Base-by-base conservation (phyloP, 2,113 vertebrate species). In the Gavia stellata region DNA sequence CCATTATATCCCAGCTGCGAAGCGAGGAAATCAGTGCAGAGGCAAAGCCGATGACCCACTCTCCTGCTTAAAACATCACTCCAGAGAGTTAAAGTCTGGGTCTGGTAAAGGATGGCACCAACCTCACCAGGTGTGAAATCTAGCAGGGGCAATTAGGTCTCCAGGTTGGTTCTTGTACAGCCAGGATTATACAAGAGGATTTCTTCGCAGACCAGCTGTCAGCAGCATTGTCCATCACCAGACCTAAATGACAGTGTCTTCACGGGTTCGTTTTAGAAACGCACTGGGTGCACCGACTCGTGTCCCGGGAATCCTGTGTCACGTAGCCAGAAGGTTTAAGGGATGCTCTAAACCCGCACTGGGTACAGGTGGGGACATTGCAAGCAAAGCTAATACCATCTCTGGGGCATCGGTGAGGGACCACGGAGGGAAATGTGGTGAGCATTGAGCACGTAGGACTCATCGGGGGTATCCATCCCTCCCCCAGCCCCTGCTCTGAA, bases 211-310 rank as follows among this genome's bases (percentile, higher is more conserved):
- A 31, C 10, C 49, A n/a, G 38, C 50, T 58, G 13, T 34, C 62
- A 53, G 72, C 75, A 70, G 80, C 4, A 7, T 40, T 63, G 77
- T 62, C 77, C 25, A 6, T 52, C 34, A 16, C 34, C 49, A 45
- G 26, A 33, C 24, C 33, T 66, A 75, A 73, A 10, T 0, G 8
- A 25, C 38, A 28, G 14, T 4, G 31, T 45, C 16, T n/a, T 73
- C 5, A 3, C 0, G 5, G 33, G 14, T 6, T 80, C 18, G 2
- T 73, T 73, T 87, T 28, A 45, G 33, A 38, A 52, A 28, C 12
- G 5, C 5, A 7, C 19, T 75, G 40, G 8, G 14, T 42, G 24
- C 59, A 31, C 36, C 1, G 0, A 21, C 16, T 47, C 2, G 0
- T 52, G 38, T 21, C 45, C 25, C 26, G 23, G 63, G 58, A 82